Conservation (phyloP, 2,888 invertebrate genomes). For the Bruchidius siliquastri region DNA sequence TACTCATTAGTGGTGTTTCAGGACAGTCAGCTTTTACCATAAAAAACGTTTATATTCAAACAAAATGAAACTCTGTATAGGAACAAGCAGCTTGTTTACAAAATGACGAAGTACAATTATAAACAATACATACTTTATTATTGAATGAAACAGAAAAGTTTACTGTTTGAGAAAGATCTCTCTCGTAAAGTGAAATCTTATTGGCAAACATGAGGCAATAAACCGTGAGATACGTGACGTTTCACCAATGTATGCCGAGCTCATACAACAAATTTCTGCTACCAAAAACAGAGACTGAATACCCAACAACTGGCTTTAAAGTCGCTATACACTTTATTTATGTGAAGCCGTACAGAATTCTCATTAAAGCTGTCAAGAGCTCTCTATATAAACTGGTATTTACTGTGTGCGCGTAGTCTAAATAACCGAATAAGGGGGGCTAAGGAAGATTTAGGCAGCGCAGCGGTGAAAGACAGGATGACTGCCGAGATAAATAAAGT, state of each 20-base stretch:
- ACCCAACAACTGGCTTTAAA: not conserved
- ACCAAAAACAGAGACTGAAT: not conserved
- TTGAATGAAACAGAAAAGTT: not conserved
- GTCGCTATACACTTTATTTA: not conserved
- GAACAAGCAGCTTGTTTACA: not conserved
- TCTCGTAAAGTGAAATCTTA: not conserved
- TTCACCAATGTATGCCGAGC: not conserved
- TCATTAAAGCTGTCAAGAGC: not conserved
- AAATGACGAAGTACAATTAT: not conserved
- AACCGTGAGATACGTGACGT: not conserved
- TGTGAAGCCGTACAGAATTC: not conserved
- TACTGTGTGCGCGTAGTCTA: not conserved
- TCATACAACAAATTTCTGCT: not conserved
- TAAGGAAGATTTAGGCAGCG: constrained; percentile 10
- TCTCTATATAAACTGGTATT: not conserved
- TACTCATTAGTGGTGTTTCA: no score
- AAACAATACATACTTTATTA: not conserved
- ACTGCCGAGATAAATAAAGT: not conserved
- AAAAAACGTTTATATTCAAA: not conserved
- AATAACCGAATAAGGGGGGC: not conserved
- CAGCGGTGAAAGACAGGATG: constrained; percentile 12
- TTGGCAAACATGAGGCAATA: not conserved
- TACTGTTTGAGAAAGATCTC: not conserved
- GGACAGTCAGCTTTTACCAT: not conserved
- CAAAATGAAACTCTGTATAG: not conserved